phyloP scores from a whole-genome alignment of 2,113 vertebrate genomes.

The Onychorhynchus coronatus region DNA sequence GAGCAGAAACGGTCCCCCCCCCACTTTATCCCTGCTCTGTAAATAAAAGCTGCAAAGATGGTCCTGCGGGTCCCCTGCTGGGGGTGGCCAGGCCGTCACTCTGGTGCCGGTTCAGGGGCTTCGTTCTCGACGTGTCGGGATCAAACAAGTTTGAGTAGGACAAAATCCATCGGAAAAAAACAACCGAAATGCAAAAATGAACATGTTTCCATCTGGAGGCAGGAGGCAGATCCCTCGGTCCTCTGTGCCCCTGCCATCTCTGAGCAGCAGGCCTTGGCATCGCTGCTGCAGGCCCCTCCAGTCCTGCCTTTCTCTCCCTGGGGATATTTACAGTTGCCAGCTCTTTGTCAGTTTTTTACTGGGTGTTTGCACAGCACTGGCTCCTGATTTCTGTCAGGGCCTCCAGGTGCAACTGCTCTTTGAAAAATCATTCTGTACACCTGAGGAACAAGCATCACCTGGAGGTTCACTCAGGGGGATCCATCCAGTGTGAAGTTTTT shows the following conservation, averaged over 20 bases:
- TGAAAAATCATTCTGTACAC: not conserved
- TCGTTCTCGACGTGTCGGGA: not conserved
- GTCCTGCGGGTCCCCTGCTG: not conserved
- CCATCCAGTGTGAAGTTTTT: not conserved
- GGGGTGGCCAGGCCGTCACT: not conserved
- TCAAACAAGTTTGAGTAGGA: not conserved
- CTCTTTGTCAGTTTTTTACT: not conserved
- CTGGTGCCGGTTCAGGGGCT: rapidly evolving
- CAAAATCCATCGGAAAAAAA: not conserved
- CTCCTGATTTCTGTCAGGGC: not conserved
- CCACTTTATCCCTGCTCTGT: not conserved
- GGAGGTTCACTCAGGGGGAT: not conserved
- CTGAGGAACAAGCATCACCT: not conserved
- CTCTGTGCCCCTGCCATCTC: not conserved
- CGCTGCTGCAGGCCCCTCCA: not conserved
- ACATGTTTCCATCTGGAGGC: not conserved
- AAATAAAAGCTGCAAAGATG: not conserved
- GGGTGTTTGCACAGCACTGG: not conserved
- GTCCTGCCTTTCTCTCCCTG: not conserved
- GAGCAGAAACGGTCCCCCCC: not conserved
- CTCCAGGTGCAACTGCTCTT: not conserved
- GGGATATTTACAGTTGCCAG: not conserved
- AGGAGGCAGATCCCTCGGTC: rapidly evolving
- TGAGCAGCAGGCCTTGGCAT: not conserved
- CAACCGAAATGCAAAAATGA: not conserved